Evolutionary conservation across 2,797 vertebrate species (phyloP), one percentile per base, ranked within the genome.

Genomic region (Thalassophryne amazonica): DNA sequence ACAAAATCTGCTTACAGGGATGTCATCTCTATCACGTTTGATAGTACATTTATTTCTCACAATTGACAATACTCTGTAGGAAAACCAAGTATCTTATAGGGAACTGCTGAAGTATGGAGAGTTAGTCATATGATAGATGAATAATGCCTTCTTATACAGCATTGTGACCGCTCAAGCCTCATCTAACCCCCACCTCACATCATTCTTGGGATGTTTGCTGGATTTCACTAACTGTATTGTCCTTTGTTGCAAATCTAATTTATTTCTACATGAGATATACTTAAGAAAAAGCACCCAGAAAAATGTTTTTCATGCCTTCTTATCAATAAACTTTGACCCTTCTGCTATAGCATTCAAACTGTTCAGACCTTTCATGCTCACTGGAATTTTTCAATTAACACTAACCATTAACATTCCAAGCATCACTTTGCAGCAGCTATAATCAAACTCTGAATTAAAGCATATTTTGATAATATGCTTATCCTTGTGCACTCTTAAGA

Each of bases 41-140:
- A n/a, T n/a, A n/a, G n/a, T n/a, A n/a, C n/a, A n/a, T n/a, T n/a
- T n/a, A n/a, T n/a, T n/a, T n/a, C n/a, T n/a, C n/a, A n/a, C n/a
- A n/a, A n/a, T n/a, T n/a, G n/a, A n/a, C n/a, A n/a, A n/a, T n/a
- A n/a, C n/a, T n/a, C n/a, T n/a, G n/a, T n/a, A n/a, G n/a, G n/a
- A 83, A 89, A 90, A 54, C 56, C 39, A 75, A 73, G 86, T 88
- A 91, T 91, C 76, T 79, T 67, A 49, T 61, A 58, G 67, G 41
- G 39, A 83, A 52, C 40, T 40, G 18, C 29, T 60, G 67, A 86
- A 79, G 79, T 66, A 73, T 66, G 55, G 17, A 42, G 61, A 77
- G 84, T 86, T 78, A 83, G 58, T 83, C 86, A 86, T 84, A 78
- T 86, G 88, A 83, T 57, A 48, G 49, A 58, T 50, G 41, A 51